Conservation (phyloP, 2,888 invertebrate genomes). For the Cerceris rybyensis region DNA sequence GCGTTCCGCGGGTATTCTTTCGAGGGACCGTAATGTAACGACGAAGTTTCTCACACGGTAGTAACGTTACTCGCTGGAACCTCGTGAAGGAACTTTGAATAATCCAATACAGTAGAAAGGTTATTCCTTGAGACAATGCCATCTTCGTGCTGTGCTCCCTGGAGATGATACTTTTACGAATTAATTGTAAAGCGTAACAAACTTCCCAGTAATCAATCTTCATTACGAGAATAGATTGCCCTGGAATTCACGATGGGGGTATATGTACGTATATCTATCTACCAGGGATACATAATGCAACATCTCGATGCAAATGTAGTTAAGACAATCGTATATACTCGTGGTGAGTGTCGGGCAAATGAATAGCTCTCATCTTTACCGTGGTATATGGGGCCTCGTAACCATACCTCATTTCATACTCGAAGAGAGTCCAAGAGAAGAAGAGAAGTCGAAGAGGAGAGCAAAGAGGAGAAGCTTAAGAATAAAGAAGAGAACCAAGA, state of each 20-base stretch:
- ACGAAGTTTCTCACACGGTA: too few relatives aligned
- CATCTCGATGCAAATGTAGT: constrained; percentile 30
- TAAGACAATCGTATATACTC: constrained; percentile 25
- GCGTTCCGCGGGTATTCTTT: not conserved
- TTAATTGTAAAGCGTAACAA: not conserved
- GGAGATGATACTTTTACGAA: too few relatives aligned
- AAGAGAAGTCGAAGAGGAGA: constrained; percentile 17
- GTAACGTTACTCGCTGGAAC: too few relatives aligned
- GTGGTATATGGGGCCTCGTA: constrained; percentile 71
- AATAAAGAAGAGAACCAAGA: constrained; percentile 41
- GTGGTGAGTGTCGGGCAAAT: constrained; percentile 15
- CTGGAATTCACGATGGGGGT: constrained; percentile 18
- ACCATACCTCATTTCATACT: constrained; percentile 79
- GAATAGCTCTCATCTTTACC: constrained; percentile 27
- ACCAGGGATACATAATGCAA: not conserved
- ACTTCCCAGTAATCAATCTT: not conserved
- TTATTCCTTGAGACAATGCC: too few relatives aligned
- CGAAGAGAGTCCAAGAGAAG: constrained; percentile 31
- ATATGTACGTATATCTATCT: not conserved
- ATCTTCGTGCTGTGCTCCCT: too few relatives aligned
- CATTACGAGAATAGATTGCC: not conserved
- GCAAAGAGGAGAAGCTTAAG: constrained; percentile 42
- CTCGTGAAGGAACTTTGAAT: too few relatives aligned
- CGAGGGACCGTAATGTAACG: too few relatives aligned
- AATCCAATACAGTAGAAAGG: too few relatives aligned